A percentile compares a stretch with the other conserved stretches of the same genome.
These are phyloP conservation scores for Nymphicus hollandicus DNA, from an alignment of 2,113 vertebrate genomes.

Conservation along the genomic window DNA sequence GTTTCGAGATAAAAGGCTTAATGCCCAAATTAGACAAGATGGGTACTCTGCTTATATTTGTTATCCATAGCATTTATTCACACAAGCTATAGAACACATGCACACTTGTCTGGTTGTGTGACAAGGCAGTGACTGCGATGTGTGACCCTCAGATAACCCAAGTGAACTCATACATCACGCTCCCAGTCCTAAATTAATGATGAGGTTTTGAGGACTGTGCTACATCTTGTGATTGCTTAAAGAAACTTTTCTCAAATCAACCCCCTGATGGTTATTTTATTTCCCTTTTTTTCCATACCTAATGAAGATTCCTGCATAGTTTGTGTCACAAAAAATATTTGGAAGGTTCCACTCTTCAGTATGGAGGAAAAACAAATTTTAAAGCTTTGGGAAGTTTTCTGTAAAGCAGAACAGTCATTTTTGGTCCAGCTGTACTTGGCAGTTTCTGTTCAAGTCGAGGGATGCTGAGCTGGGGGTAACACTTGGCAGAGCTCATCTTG, in stretches of 20 bases:
- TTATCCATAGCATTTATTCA: background rate
- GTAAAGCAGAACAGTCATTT: background rate
- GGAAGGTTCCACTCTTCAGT: background rate
- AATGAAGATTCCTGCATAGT: background rate
- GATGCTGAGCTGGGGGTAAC: background rate
- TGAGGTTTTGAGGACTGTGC: background rate
- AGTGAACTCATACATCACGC: background rate
- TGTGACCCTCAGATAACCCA: background rate
- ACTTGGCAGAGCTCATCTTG: background rate
- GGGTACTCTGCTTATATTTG: background rate
- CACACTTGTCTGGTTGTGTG: background rate
- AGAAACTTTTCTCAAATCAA: background rate
- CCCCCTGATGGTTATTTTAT: background rate
- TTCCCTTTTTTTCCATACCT: background rate
- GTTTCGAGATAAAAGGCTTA: background rate
- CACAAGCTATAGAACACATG: background rate
- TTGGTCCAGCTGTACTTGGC: background rate
- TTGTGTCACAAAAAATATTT: background rate
- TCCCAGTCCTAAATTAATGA: background rate
- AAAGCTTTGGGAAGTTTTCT: background rate
- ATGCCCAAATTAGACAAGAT: background rate
- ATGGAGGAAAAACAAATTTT: background rate
- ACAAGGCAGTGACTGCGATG: background rate
- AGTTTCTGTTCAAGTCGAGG: background rate
- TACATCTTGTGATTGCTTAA: background rate